Conservation (phyloP, 2,113 vertebrate genomes). For the Corydoras sp. region DNA sequence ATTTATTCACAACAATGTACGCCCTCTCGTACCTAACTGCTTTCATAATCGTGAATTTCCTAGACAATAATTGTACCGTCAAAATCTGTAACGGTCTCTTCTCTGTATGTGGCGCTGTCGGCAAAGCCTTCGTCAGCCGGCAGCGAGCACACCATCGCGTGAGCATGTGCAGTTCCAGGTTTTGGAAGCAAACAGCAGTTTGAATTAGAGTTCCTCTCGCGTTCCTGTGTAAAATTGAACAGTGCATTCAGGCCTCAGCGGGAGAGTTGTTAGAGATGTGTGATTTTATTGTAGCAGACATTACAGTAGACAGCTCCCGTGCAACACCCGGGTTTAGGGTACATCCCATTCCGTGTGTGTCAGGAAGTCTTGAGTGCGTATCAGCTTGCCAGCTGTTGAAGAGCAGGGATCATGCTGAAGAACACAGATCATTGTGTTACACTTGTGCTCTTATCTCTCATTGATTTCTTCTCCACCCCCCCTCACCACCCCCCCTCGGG, state of each 20-base stretch:
- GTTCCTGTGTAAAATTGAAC: background rate
- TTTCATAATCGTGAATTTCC: too few relatives aligned
- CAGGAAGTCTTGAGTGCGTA: background rate
- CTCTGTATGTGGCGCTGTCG: too few relatives aligned
- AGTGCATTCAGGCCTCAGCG: background rate
- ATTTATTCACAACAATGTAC: too few relatives aligned
- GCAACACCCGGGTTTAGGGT: background rate
- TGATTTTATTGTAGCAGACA: background rate
- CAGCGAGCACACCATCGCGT: background rate
- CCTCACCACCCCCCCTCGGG: background rate
- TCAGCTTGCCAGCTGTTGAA: slow-evolving; percentile 6
- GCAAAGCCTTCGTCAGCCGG: too few relatives aligned
- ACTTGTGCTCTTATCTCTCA: slow-evolving; percentile 34
- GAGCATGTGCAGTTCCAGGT: slow-evolving; percentile 34
- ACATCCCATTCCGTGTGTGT: background rate
- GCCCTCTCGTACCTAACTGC: too few relatives aligned
- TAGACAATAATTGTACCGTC: too few relatives aligned
- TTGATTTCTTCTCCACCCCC: slow-evolving; percentile 25
- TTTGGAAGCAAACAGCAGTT: slow-evolving; percentile 36
- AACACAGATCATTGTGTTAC: slow-evolving; percentile 22
- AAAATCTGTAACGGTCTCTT: too few relatives aligned
- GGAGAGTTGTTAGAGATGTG: background rate
- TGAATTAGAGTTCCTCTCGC: slow-evolving; percentile 13
- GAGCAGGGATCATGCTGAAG: background rate
- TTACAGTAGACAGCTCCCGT: slow-evolving; percentile 9